A percentile compares a stretch with the other conserved stretches of the same genome.
Conservation (phyloP, 2,888 invertebrate species). For the Conops quadrifasciatus region DNA sequence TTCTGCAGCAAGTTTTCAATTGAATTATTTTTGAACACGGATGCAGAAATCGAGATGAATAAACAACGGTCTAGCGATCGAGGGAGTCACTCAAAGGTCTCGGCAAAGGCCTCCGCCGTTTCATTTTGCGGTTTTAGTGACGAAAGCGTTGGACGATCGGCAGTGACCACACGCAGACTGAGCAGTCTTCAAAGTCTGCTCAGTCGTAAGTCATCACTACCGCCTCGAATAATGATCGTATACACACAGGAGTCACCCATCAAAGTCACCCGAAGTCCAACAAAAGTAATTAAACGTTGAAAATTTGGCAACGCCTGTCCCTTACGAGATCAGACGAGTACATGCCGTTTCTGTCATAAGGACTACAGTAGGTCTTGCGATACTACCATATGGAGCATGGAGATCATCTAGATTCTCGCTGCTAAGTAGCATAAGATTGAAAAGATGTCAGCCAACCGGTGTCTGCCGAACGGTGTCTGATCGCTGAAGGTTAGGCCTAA, state of each 20-base stretch:
- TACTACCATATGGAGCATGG: background rate
- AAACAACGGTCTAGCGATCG: background rate
- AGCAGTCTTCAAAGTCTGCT: background rate
- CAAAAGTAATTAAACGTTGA: conserved; percentile 21
- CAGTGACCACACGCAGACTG: conserved; percentile 22
- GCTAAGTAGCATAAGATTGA: conserved; percentile 33
- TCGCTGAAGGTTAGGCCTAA: background rate
- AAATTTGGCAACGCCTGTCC: conserved; percentile 34
- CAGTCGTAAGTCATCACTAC: no score
- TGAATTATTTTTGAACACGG: conserved; percentile 10
- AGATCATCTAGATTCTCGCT: background rate
- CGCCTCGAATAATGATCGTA: conserved; percentile 7
- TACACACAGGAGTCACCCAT: background rate
- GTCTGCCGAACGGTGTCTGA: background rate
- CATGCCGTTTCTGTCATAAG: background rate
- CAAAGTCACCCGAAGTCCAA: background rate
- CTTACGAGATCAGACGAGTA: background rate
- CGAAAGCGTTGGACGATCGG: background rate
- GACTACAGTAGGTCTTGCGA: background rate
- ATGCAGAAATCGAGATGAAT: conserved; percentile 30
- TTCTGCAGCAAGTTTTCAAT: background rate
- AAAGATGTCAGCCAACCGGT: conserved; percentile 40
- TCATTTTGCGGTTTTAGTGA: conserved; percentile 31
- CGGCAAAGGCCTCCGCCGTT: no score
- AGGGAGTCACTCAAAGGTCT: background rate